Evolutionary conservation across 2,797 vertebrate genomes (phyloP), one percentile per base, ranked within the genome.

Genomic region (Cercopithecus diana): DNA sequence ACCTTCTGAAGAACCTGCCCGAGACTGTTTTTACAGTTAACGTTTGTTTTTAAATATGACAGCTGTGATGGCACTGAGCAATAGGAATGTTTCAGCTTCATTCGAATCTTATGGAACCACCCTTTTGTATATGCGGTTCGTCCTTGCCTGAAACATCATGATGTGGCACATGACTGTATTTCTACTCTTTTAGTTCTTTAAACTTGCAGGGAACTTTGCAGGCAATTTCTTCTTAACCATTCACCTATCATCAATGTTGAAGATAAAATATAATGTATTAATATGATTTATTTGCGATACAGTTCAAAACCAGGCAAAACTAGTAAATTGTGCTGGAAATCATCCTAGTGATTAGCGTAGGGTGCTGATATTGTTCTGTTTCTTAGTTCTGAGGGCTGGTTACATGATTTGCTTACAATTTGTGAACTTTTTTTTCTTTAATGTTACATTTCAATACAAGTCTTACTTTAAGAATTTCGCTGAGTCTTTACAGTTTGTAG

Each of bases 181-280:
- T 83, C 43, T 92, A 33, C 28, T 79, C 48, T 86, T 76, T 73
- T 19, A 52, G 73, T 50, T 93, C 36, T 87, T 92, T 89, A 95
- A 93, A 95, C 30, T 73, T 83, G 36, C 67, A 67, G 82, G 80
- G 14, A 90, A 52, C 14, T 97, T 92, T 84, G n/a, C 4, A 64
- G 19, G n/a, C 9, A 48, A 52, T 95, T 85, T 94, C 58, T 89
- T 50, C 36, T 57, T 95, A 30, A 61, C 28, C 43, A 72, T 52
- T 24, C 24, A 41, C 3, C 0, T 41, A 41, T 72, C 77, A 93
- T 61, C 43, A 83, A 75, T 70, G 33, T 57, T 24, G 24, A 95
- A 55, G 36, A 77, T 83, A 24, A 52, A 77, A 77, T 81, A 33
- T 85, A 75, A 2, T 12, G 20, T 64, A 67, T 67, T 33, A 67